Percentiles rank a stretch among this genome's conserved stretches.
Evolutionary conservation across 2,113 vertebrate genomes (phyloP).

Genomic region (Labeo catla): DNA sequence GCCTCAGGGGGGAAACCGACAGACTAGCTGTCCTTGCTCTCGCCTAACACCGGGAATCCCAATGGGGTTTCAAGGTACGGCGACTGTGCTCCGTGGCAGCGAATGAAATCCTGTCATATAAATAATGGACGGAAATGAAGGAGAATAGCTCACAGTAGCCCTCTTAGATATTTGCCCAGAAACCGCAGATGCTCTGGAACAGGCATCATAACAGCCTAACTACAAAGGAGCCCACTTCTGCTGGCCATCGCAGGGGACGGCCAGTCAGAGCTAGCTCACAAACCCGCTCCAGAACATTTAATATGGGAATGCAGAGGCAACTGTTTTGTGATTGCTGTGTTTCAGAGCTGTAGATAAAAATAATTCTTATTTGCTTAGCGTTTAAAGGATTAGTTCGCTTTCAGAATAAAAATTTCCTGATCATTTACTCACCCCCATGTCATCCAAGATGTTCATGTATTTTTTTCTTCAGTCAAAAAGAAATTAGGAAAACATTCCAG

Average conservation of each 20-base stretch:
- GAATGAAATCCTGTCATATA: conserved; percentile 44
- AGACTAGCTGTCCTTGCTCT: conserved; percentile 40
- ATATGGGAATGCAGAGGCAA: conserved; percentile 27
- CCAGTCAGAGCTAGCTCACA: conserved; percentile 46
- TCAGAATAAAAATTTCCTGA: too few species aligned
- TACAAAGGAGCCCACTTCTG: conserved; percentile 55
- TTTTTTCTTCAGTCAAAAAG: too few species aligned
- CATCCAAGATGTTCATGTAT: too few species aligned
- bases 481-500: too few species aligned
- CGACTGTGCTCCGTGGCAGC: conserved; percentile 25
- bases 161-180: conserved; percentile 58
- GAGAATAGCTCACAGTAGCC: conserved; percentile 49
- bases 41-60: conserved; percentile 33
- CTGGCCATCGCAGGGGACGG: conserved; percentile 30
- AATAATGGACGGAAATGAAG: conserved; percentile 56
- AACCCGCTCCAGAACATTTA: conserved; percentile 51
- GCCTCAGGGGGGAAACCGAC: conserved; percentile 16
- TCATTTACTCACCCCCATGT: too few species aligned
- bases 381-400: too few species aligned
- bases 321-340: conserved; percentile 2
- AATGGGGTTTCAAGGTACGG: conserved; percentile 43
- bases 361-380: neutral
- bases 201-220: conserved; percentile 49
- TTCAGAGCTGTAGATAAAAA: conserved; percentile 8
- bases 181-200: conserved; percentile 62